A percentile compares a stretch with the other conserved stretches of the same genome.
Conservation (phyloP, 1,140 invertebrate species). For the Drosophila melanogaster region Release_6_plus_ISO1_MT NC_004354.4:10801501-10802000, state of each 20-base stretch:
- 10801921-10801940: conserved; percentile 7
- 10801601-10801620: too few species aligned
- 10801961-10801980: conserved; percentile 32
- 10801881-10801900: conserved; percentile 6
- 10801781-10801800: conserved; percentile 16
- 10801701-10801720: not conserved
- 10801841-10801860: not conserved
- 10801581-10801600: not conserved
- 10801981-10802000: conserved; percentile 33
- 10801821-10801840: conserved; percentile 7
- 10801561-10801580: conserved; percentile 5
- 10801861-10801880: conserved; percentile 11
- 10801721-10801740: not conserved
- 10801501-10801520: conserved; percentile 24
- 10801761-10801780: conserved; percentile 24
- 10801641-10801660: too few species aligned
- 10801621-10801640: too few species aligned
- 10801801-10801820: conserved; percentile 3
- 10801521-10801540: conserved; percentile 13
- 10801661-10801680: not conserved
- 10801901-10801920: conserved; percentile 27
- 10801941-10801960: conserved; percentile 33
- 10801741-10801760: not conserved
- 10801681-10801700: not conserved
- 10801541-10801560: conserved; percentile 14